Conservation (phyloP, 2,113 vertebrate species). For the Tragelaphus scriptus region DNA sequence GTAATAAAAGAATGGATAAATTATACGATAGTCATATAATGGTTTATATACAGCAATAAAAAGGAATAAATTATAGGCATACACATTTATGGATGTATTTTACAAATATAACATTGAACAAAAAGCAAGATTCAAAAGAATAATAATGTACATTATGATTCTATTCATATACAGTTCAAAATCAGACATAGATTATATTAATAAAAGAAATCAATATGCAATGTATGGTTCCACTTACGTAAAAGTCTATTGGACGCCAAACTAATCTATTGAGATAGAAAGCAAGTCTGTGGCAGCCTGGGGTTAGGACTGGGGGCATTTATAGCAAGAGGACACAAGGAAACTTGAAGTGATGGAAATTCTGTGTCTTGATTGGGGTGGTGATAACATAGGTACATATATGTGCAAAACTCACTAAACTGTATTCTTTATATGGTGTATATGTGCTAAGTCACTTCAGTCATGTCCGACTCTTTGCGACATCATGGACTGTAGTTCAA, state of each 20-base stretch:
- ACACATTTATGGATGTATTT: not conserved
- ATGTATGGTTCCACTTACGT: not conserved
- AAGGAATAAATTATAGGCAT: not conserved
- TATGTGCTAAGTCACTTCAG: not conserved
- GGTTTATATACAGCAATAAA: not conserved
- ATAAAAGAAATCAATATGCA: not conserved
- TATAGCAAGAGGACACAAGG: not conserved
- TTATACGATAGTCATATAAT: not conserved
- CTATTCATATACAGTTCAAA: not conserved
- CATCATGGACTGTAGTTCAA: not conserved
- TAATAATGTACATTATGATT: not conserved
- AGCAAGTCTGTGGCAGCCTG: not conserved
- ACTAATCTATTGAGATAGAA: not conserved
- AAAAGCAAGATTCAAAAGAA: not conserved
- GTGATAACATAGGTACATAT: not conserved
- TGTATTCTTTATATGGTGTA: not conserved
- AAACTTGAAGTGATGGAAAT: not conserved
- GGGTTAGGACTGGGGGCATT: not conserved
- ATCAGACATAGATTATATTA: not conserved
- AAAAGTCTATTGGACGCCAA: not conserved
- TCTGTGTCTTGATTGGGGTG: not conserved
- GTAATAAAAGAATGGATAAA: not conserved
- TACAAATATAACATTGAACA: not conserved
- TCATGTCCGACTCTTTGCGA: not conserved
- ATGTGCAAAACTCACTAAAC: not conserved